These are phyloP conservation scores for Agrilus biguttatus DNA, from an alignment of 2,888 invertebrate genomes.

Conservation along the genomic window DNA sequence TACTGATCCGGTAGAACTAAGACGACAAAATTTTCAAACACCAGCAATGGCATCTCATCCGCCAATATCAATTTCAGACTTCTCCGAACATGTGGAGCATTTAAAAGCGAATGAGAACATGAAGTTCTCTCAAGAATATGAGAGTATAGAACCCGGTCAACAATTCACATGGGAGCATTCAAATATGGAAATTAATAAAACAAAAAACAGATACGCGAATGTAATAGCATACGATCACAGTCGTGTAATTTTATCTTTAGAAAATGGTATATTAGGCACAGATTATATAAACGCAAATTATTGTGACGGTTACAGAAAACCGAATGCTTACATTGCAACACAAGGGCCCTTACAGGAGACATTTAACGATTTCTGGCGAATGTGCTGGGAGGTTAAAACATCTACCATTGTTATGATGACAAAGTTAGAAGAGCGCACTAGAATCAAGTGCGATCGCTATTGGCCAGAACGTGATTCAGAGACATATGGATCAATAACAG, in stretches of 20 bases:
- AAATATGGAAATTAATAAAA: constrained; percentile 92
- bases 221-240: constrained; percentile 98
- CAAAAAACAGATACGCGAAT: constrained; percentile 97
- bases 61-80: constrained; percentile 86
- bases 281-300: constrained; percentile 99
- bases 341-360: constrained; percentile 26
- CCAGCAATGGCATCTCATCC: constrained; percentile 95
- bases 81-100: constrained; percentile 88
- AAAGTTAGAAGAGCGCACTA: constrained; percentile 32
- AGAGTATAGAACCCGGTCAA: constrained; percentile 97
- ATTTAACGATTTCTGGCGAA: constrained; percentile 27
- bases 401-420: constrained; percentile 36
- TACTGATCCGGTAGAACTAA: constrained; percentile 91
- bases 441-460: constrained; percentile 36
- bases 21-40: constrained; percentile 88
- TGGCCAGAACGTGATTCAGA: constrained; percentile 34
- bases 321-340: constrained; percentile 26
- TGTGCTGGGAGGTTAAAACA: constrained; percentile 35
- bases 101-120: constrained; percentile 91
- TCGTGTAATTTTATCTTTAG: constrained; percentile 78
- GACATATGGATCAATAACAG: constrained; percentile 24
- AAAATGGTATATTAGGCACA: constrained; percentile 74
- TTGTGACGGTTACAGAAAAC: constrained; percentile 51
- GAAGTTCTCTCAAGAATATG: constrained; percentile 96
- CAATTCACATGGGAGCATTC: constrained; percentile 99